Percentiles rank a stretch among this genome's conserved stretches.
Conservation (phyloP, 2,797 vertebrate genomes). For the Eospalax fontanierii region DNA sequence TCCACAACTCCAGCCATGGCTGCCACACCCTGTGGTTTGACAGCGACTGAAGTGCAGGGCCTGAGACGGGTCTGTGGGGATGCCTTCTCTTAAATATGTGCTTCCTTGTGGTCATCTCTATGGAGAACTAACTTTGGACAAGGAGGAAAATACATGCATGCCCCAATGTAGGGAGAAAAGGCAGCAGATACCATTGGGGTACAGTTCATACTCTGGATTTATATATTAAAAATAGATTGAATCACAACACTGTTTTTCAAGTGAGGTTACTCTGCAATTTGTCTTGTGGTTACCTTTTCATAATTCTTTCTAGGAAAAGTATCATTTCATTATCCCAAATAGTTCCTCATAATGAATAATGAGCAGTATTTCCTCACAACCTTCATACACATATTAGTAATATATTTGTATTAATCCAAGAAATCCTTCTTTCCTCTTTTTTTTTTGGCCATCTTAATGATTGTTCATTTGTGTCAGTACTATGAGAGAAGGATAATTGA, state of each 20-base stretch:
- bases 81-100: background rate
- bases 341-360: conserved; percentile 6
- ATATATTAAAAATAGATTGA: background rate
- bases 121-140: background rate
- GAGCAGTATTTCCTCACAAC: background rate
- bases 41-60: background rate
- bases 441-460: background rate
- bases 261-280: background rate
- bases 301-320: background rate
- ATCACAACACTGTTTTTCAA: background rate
- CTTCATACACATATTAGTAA: background rate
- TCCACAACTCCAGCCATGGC: background rate
- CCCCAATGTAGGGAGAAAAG: background rate
- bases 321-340: background rate
- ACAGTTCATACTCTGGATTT: background rate
- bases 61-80: background rate
- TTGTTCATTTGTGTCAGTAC: conserved; percentile 47
- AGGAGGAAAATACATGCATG: background rate
- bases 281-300: background rate
- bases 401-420: background rate
- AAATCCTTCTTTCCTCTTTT: background rate
- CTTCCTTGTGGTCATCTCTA: background rate
- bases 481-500: conserved; percentile 28
- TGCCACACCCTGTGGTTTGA: conserved; percentile 52
- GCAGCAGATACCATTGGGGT: background rate